phyloP scores from a whole-genome alignment of 2,888 invertebrate genomes.

The Calameuta filiformis region DNA sequence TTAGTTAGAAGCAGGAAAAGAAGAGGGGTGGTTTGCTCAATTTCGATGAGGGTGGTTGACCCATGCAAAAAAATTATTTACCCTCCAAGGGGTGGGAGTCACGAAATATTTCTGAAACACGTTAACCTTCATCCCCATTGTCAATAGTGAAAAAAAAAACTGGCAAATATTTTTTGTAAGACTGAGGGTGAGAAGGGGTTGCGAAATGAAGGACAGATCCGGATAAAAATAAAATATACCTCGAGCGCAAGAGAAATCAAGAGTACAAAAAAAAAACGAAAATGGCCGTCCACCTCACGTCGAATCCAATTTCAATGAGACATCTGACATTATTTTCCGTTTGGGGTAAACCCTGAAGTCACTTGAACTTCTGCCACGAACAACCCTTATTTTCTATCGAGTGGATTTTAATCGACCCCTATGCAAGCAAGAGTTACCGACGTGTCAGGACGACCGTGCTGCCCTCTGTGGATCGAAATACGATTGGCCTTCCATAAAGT shows the following conservation, averaged over 20 bases:
- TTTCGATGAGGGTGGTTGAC: slow-evolving; percentile 22
- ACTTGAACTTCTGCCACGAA: neutral
- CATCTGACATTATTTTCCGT: neutral
- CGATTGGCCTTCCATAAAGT: neutral
- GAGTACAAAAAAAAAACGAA: slow-evolving; percentile 27
- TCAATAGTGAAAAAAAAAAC: neutral
- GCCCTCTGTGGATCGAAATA: slow-evolving; percentile 4
- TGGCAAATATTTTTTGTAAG: slow-evolving; percentile 45
- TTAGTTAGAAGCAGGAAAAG: neutral
- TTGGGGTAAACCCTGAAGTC: neutral
- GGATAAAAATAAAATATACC: slow-evolving; percentile 43
- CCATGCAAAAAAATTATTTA: slow-evolving; percentile 30
- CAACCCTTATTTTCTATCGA: neutral
- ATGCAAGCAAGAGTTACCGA: neutral
- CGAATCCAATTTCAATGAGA: slow-evolving; percentile 12
- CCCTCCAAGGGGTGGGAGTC: slow-evolving; percentile 12
- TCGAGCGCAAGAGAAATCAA: slow-evolving; percentile 42
- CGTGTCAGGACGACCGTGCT: slow-evolving; percentile 5
- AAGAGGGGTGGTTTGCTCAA: slow-evolving; percentile 6
- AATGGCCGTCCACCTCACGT: slow-evolving; percentile 11
- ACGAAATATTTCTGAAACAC: slow-evolving; percentile 9
- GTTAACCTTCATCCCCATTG: neutral
- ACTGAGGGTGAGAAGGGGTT: slow-evolving; percentile 37
- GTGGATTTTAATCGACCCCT: neutral
- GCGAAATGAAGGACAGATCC: slow-evolving; percentile 30